These are phyloP conservation scores for Gallinago undulata DNA, from an alignment of 2,113 vertebrate genomes.

Conservation along the genomic window DNA sequence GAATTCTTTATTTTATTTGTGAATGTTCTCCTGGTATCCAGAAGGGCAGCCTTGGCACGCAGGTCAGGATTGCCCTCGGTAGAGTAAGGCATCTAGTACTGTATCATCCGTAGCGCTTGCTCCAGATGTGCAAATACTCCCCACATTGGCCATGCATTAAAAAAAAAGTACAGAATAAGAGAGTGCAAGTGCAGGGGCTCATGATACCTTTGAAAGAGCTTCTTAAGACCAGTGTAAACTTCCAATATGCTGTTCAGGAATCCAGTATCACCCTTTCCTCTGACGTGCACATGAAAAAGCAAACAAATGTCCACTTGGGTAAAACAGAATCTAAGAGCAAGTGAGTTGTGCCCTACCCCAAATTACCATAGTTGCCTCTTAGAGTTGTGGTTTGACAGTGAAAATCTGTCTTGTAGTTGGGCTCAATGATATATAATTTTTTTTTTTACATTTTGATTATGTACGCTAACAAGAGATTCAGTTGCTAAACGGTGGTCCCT, in stretches of 20 bases:
- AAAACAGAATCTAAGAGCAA: accelerated
- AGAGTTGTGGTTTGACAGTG: neutral
- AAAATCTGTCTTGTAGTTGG: neutral
- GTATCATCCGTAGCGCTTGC: neutral
- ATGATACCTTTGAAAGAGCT: neutral
- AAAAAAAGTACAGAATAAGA: neutral
- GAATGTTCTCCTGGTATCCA: neutral
- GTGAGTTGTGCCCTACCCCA: neutral
- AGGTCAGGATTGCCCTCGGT: neutral
- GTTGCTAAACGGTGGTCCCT: neutral
- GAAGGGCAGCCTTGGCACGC: neutral
- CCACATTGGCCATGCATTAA: accelerated
- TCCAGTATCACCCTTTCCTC: neutral
- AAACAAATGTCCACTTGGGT: neutral
- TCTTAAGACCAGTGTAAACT: neutral
- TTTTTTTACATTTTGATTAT: neutral
- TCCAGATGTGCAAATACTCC: neutral
- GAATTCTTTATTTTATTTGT: neutral
- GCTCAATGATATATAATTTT: neutral
- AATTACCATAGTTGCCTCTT: neutral
- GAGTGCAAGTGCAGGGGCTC: neutral
- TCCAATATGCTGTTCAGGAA: neutral
- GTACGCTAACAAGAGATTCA: neutral
- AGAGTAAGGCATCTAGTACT: neutral
- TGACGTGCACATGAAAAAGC: neutral